A percentile compares a stretch with the other conserved stretches of the same genome.
Conservation (phyloP, 1,140 invertebrate genomes). For the Maconellicoccus hirsutus region DNA sequence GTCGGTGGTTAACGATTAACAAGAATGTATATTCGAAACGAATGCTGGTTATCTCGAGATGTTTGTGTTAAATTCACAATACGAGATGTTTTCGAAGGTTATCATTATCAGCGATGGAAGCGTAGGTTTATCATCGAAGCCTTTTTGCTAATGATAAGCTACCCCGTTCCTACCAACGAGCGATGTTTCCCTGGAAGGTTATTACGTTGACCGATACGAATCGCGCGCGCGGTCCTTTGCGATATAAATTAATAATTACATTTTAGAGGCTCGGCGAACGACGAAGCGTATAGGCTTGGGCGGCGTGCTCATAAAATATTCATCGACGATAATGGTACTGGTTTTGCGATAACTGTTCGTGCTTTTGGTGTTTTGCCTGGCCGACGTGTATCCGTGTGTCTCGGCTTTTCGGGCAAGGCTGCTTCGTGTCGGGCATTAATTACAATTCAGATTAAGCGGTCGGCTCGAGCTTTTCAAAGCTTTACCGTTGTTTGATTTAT, state of each 20-base stretch:
- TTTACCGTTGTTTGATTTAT: not conserved
- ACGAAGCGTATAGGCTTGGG: not conserved
- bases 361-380: not conserved
- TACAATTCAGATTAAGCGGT: conserved; percentile 4
- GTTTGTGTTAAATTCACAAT: too few species aligned
- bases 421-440: not conserved
- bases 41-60: too few species aligned
- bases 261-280: not conserved
- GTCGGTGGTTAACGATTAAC: too few species aligned
- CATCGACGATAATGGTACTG: not conserved
- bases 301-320: not conserved
- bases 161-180: too few species aligned
- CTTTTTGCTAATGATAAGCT: too few species aligned
- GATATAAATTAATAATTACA: conserved; percentile 10
- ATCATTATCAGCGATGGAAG: too few species aligned
- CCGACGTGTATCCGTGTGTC: too few species aligned
- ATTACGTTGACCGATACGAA: not conserved
- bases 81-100: too few species aligned
- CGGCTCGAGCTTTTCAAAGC: not conserved
- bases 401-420: too few species aligned
- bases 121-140: too few species aligned
- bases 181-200: too few species aligned
- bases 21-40: too few species aligned
- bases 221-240: not conserved
- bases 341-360: not conserved